These are phyloP conservation scores for Rutilus rutilus DNA, from an alignment of 2,113 vertebrate genomes.

Conservation along the genomic window DNA sequence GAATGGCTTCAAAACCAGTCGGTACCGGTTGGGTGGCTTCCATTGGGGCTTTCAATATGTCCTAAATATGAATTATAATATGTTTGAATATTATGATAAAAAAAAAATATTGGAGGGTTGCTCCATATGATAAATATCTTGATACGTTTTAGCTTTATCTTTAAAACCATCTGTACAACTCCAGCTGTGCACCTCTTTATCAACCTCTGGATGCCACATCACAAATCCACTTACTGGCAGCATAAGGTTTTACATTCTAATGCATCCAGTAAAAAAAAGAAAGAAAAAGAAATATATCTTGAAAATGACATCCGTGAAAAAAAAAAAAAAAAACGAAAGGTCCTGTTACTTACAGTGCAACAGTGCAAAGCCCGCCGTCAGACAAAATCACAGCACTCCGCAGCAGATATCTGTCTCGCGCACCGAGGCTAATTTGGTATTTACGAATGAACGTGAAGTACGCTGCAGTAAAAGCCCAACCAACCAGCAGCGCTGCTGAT, in stretches of 20 bases:
- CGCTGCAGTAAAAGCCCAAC: constrained; percentile 8
- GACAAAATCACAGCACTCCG: constrained; percentile 63
- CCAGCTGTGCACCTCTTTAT: constrained; percentile 70
- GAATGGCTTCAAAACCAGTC: constrained; percentile 45
- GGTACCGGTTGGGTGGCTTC: constrained; percentile 42
- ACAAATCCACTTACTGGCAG: constrained; percentile 50
- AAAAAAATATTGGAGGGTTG: neutral
- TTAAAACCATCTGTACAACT: constrained; percentile 56
- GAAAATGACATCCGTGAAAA: neutral
- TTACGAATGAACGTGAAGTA: constrained; percentile 59
- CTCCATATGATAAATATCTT: neutral
- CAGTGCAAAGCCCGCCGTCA: constrained; percentile 45
- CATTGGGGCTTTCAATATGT: constrained; percentile 25
- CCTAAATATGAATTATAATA: neutral
- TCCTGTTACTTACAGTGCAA: constrained; percentile 67
- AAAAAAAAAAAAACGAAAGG: neutral
- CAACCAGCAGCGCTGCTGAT: neutral
- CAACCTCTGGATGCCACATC: constrained; percentile 71
- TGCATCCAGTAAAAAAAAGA: neutral
- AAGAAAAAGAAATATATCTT: neutral
- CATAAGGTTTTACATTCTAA: constrained; percentile 9
- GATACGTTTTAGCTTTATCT: neutral
- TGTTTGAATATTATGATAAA: neutral
- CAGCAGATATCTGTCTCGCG: constrained; percentile 63
- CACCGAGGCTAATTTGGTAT: constrained; percentile 67